A percentile compares a stretch with the other conserved stretches of the same genome.
Evolutionary conservation across 2,113 vertebrate genomes (phyloP).

Genomic region (Mirza zaza): DNA sequence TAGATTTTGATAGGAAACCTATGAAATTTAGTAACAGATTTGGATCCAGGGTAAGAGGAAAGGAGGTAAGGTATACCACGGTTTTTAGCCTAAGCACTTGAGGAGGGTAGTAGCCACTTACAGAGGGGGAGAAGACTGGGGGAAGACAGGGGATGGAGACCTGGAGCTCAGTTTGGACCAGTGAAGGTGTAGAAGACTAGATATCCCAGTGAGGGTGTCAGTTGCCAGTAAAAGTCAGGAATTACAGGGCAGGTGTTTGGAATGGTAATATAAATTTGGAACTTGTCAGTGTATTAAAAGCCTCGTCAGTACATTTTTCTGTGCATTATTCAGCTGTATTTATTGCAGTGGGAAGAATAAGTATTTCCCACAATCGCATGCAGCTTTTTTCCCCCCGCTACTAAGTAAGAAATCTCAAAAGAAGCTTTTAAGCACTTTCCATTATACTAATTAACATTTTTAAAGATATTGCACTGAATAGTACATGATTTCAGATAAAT

Average conservation of each 20-base stretch:
- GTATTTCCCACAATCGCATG: background rate
- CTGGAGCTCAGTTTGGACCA: background rate
- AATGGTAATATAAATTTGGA: slow-evolving; percentile 2
- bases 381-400: background rate
- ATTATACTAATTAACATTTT: background rate
- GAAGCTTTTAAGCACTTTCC: background rate
- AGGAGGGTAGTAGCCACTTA: background rate
- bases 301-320: background rate
- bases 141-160: background rate
- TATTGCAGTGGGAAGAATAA: background rate
- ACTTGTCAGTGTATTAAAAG: slow-evolving; percentile 49
- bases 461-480: background rate
- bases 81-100: background rate
- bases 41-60: background rate
- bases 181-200: background rate
- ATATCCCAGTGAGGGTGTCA: background rate
- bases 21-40: background rate
- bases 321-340: background rate
- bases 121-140: background rate
- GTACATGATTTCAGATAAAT: background rate
- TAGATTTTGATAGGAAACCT: background rate
- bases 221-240: background rate
- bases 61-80: rapidly evolving
- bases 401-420: background rate
- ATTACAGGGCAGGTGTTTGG: background rate